Percentiles rank a stretch among this genome's conserved stretches.
phyloP scores from a whole-genome alignment of 1,140 invertebrate genomes.

The Temnothorax curvispinosus region DNA sequence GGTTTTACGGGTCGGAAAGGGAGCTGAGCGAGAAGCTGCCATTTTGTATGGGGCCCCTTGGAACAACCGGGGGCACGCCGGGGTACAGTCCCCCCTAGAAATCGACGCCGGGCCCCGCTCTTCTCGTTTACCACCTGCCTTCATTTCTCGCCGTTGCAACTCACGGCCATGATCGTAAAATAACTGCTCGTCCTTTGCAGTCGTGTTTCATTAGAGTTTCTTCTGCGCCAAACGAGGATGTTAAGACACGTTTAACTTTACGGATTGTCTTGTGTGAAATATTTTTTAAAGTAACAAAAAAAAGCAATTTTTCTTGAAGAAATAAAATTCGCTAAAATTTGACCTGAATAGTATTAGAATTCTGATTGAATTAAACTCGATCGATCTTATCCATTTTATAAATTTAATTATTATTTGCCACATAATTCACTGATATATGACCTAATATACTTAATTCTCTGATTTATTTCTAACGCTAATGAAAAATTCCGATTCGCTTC shows the following conservation, averaged over 20 bases:
- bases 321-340: background rate
- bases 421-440: background rate
- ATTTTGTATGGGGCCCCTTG: conserved; percentile 84
- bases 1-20: conserved; percentile 69
- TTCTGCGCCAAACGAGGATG: background rate
- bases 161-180: background rate
- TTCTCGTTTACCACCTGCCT: conserved; percentile 75
- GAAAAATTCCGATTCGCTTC: background rate
- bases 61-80: conserved; percentile 83
- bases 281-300: background rate
- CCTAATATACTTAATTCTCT: background rate
- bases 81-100: conserved; percentile 84
- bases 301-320: background rate
- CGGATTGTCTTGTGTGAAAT: background rate
- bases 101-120: conserved; percentile 71
- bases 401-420: background rate
- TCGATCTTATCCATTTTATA: background rate
- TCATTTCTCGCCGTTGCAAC: conserved; percentile 14
- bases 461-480: background rate
- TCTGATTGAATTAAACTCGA: background rate
- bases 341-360: background rate
- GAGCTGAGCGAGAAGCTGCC: conserved; percentile 74
- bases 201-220: background rate
- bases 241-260: background rate
- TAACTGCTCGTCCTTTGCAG: background rate